Base-by-base conservation (phyloP, 2,888 invertebrate genomes). In the Syrista parreyssii region DNA sequence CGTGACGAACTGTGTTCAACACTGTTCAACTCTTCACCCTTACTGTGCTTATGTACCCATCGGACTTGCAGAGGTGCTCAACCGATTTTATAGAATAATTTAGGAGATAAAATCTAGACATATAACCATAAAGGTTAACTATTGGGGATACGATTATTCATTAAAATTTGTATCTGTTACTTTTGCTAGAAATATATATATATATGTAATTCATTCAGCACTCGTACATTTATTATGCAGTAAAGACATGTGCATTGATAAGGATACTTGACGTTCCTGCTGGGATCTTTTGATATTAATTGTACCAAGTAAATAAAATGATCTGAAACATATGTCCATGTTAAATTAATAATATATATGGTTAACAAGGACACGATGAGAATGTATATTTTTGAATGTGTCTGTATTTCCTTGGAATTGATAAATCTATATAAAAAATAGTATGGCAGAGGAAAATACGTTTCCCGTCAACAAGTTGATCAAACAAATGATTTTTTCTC, bases 1-100 rank as follows among this genome's bases (percentile, higher is more conserved):
- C 71, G 71, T 71, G n/a, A 71, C 32, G 71, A 71, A 71, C 71
- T 31, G 71, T 71, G 33, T 71, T 71, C 71, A 71, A 71, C 71
- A 71, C 71, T 71, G 71, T 33, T 9, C 71, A 11, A 71, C 31
- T 12, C 6, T 71, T 71, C 71, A 15, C 71, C 71, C 71, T 71
- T 33, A 1, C 71, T 71, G 71, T 33, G 33, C 71, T 71, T 71
- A 71, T 71, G 71, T 71, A 71, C 71, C 71, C 71, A 31, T 71
- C 32, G 71, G 12, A 15, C 31, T 71, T 31, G 30, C 71, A 71
- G 71, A 9, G 71, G 71, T 71, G 12, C 71, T 71, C 71, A 71
- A 32, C 12, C 15, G 71, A 71, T 31, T 71, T 31, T 9, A 71
- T 2, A 55, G 23, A 55, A 55, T 55, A 23, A 55, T 15, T 9